Base-by-base conservation (phyloP, 2,113 vertebrate species). In the Solea solea region DNA sequence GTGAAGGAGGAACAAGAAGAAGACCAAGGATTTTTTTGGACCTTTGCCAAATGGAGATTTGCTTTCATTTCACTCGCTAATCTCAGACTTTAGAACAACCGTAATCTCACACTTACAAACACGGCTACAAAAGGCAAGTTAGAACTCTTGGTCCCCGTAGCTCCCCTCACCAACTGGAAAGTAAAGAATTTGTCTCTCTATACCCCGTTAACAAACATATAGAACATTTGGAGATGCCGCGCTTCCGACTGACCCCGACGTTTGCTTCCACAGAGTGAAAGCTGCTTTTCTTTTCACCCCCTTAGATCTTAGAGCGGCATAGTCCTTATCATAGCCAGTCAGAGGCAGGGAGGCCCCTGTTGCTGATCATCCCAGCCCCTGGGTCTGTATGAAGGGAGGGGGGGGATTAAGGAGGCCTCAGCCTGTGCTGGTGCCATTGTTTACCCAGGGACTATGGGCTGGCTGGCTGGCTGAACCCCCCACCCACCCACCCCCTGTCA, bases 351-450 rank as follows among this genome's bases (percentile, higher is more conserved):
- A 87, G 83, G 78, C 85, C 85, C 83, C 78, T 39, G 72, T 67
- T 14, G 46, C 59, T 2, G 74, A 78, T 86, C 85, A 86, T 82
- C 83, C 69, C 74, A 72, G 73, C 67, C 86, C 72, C 73, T 86
- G 64, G 81, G 70, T 82, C 83, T 80, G 69, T 68, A 51, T 86
- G 57, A 71, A 41, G 76, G 75, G n/a, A n/a, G n/a, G n/a, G n/a
- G n/a, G n/a, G 84, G 84, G 90, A 86, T 88, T 89, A 88, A 64
- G 59, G 76, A 79, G 87, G 90, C 85, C 89, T 93, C 92, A 93
- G 88, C 85, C 86, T 49, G 72, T 67, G 86, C 83, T 92, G 89
- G 86, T 92, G 88, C 91, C 89, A 90, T 85, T 88, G 66, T 92
- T 94, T 92, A 89, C 92, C 72, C 25, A 81, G 90, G 91, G 92